A percentile compares a stretch with the other conserved stretches of the same genome.
Conservation (phyloP, 2,797 vertebrate genomes). For the Onychomys leucogaster region DNA sequence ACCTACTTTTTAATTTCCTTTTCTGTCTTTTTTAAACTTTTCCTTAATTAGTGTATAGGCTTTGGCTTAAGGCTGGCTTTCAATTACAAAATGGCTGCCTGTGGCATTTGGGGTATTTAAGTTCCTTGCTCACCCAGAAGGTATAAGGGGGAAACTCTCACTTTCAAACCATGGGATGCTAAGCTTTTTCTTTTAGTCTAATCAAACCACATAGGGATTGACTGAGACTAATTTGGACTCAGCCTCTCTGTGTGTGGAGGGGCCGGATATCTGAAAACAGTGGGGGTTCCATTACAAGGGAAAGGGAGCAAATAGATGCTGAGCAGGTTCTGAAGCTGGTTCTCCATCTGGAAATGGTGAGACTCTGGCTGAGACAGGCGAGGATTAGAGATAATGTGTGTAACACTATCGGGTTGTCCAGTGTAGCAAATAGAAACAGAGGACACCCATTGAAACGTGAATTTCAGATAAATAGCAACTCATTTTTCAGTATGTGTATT, state of each 20-base stretch:
- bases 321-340: constrained; percentile 24
- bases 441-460: constrained; percentile 58
- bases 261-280: constrained; percentile 3
- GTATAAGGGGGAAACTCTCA: background rate
- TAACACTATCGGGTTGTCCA: background rate
- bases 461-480: constrained; percentile 67
- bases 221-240: constrained; percentile 52
- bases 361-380: constrained; percentile 57
- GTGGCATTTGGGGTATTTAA: background rate
- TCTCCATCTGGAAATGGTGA: constrained; percentile 42
- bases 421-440: constrained; percentile 59
- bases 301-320: constrained; percentile 8
- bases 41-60: constrained; percentile 20
- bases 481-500: constrained; percentile 23
- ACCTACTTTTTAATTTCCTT: background rate
- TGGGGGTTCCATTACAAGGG: constrained; percentile 25
- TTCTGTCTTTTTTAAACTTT: constrained; percentile 32
- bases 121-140: constrained; percentile 41
- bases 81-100: constrained; percentile 61
- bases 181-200: constrained; percentile 57
- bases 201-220: constrained; percentile 9
- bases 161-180: background rate
- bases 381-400: constrained; percentile 27
- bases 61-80: constrained; percentile 63
- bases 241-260: background rate